These are phyloP conservation scores for Zaprionus tsacasi DNA, from an alignment of 1,140 invertebrate genomes.

Conservation along the genomic window DNA sequence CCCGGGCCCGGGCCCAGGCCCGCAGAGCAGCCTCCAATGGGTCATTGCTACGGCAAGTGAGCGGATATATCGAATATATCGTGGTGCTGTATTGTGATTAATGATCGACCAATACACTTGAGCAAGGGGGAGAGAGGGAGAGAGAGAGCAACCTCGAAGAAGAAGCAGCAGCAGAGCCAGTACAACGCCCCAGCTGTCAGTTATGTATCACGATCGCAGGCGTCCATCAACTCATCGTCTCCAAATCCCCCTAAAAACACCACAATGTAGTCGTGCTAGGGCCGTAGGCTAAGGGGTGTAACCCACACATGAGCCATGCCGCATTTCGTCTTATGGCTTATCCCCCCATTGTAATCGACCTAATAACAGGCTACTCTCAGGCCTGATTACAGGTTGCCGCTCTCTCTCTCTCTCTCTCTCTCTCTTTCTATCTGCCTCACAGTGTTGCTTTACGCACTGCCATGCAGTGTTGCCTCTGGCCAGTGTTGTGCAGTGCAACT, in stretches of 20 bases:
- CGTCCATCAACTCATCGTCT: slow-evolving; percentile 58
- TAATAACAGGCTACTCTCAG: slow-evolving; percentile 71
- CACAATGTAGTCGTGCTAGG: slow-evolving; percentile 12
- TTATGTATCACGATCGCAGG: slow-evolving; percentile 71
- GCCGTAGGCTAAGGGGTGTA: slow-evolving; percentile 51
- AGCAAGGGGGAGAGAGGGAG: background rate
- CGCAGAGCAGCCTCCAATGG: slow-evolving; percentile 47
- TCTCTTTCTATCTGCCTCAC: slow-evolving; percentile 1
- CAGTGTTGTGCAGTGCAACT: slow-evolving; percentile 1
- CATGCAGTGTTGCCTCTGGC: slow-evolving; percentile 28
- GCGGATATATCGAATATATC: slow-evolving; percentile 25
- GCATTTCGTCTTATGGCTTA: slow-evolving; percentile 50
- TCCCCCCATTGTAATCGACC: slow-evolving; percentile 73
- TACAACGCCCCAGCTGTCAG: slow-evolving; percentile 68
- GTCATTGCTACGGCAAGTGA: slow-evolving; percentile 65
- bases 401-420: slow-evolving; percentile 14
- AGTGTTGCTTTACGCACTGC: slow-evolving; percentile 52
- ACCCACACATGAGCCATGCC: slow-evolving; percentile 48
- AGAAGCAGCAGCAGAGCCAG: background rate
- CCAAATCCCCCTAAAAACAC: background rate
- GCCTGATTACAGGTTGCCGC: slow-evolving; percentile 64
- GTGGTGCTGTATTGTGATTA: slow-evolving; percentile 55
- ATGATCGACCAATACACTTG: slow-evolving; percentile 64
- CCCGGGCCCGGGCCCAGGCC: background rate
- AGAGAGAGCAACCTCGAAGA: background rate